A percentile compares a stretch with the other conserved stretches of the same genome.
These are phyloP conservation scores for Tachycineta bicolor DNA, from an alignment of 2,113 vertebrate genomes.

Conservation along the genomic window DNA sequence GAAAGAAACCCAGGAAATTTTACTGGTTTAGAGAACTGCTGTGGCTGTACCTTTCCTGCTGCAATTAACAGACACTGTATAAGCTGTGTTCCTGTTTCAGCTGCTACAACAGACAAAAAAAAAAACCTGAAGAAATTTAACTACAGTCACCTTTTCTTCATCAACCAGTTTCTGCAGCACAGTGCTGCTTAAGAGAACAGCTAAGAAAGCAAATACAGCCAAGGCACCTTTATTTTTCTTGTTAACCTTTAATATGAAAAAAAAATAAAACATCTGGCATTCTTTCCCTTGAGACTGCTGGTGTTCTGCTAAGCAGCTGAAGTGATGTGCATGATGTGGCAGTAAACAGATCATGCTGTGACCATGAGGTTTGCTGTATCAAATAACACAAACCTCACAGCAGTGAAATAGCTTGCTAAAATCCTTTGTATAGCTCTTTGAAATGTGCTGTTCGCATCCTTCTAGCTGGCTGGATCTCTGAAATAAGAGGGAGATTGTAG, in stretches of 20 bases:
- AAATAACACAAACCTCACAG: neutral
- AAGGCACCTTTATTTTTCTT: slow-evolving; percentile 19
- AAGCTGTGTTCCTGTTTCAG: neutral
- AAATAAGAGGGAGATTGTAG: slow-evolving; percentile 6
- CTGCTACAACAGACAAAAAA: neutral
- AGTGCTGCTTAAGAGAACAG: neutral
- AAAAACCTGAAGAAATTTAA: neutral
- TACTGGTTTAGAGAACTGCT: neutral
- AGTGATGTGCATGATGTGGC: neutral
- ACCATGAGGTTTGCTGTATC: neutral
- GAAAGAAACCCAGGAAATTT: neutral
- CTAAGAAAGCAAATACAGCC: neutral
- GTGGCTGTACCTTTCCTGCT: neutral
- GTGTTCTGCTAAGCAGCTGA: neutral
- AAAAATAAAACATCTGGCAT: neutral
- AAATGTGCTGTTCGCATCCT: neutral
- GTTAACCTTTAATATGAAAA: slow-evolving; percentile 26
- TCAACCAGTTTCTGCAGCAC: neutral
- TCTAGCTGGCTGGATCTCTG: neutral
- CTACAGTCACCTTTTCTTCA: neutral
- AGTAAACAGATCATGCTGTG: neutral
- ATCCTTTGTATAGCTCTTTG: neutral
- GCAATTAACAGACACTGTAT: neutral
- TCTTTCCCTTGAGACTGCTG: neutral
- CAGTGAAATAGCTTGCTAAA: neutral